These are phyloP conservation scores for Gymnobelideus leadbeateri DNA, from an alignment of 2,113 vertebrate species.

Conservation along the genomic window DNA sequence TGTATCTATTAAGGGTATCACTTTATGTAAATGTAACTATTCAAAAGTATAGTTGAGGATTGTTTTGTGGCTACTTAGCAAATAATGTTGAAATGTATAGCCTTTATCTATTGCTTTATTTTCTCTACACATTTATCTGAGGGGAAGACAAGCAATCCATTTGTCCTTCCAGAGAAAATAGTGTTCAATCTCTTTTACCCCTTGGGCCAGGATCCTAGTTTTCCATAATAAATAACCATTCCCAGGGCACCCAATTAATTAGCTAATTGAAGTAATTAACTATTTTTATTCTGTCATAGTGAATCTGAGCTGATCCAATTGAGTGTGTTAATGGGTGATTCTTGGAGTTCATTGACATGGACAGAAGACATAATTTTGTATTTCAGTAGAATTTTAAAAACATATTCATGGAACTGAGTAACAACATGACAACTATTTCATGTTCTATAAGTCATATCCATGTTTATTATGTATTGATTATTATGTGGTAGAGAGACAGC, in stretches of 20 bases:
- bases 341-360: neutral
- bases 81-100: neutral
- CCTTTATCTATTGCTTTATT: neutral
- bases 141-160: neutral
- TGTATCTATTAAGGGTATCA: constrained; percentile 26
- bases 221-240: constrained; percentile 7
- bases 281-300: constrained; percentile 46
- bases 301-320: neutral
- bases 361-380: neutral
- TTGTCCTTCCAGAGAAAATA: constrained; percentile 11
- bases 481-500: neutral
- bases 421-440: neutral
- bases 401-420: constrained; percentile 10
- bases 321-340: neutral
- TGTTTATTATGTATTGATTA: neutral
- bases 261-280: constrained; percentile 3
- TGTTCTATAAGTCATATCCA: neutral
- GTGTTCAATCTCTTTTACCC: constrained; percentile 15
- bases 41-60: constrained; percentile 29
- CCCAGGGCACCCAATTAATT: constrained; percentile 24
- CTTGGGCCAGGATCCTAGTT: neutral
- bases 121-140: neutral
- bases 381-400: constrained; percentile 37
- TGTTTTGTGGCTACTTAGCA: constrained; percentile 39
- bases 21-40: constrained; percentile 34